Percentiles rank a stretch among this genome's conserved stretches.
Evolutionary conservation across 2,113 vertebrate genomes (phyloP).

Genomic region (Baryphthengus martii): DNA sequence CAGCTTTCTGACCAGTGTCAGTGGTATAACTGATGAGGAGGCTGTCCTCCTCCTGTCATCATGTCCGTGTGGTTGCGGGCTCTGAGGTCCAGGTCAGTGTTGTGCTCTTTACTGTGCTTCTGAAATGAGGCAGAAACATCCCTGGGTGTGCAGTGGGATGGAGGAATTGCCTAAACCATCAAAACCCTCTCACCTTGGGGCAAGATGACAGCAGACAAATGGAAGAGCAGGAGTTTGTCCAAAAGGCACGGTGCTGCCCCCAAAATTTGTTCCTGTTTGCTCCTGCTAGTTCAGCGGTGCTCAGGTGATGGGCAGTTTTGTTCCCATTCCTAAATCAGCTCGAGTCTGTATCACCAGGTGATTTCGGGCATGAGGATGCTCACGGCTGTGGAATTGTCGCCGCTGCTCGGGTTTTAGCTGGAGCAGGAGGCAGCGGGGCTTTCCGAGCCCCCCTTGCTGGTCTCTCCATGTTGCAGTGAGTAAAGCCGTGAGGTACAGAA

Average conservation of each 20-base stretch:
- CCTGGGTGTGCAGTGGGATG: fast-evolving
- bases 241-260: neutral
- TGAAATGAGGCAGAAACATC: neutral
- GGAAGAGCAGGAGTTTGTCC: neutral
- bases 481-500: neutral
- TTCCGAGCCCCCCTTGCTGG: neutral
- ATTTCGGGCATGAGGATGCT: neutral
- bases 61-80: too few species aligned
- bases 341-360: neutral
- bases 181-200: fast-evolving
- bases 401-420: fast-evolving
- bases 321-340: neutral
- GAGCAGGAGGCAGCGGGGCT: neutral
- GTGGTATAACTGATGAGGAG: neutral
- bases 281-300: neutral
- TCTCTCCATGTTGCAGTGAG: neutral
- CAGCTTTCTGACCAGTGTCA: neutral
- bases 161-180: neutral
- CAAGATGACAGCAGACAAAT: neutral
- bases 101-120: neutral
- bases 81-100: neutral
- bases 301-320: neutral
- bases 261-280: neutral
- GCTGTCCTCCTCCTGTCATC: too few species aligned
- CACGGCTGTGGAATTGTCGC: neutral